Evolutionary conservation across 2,797 vertebrate species (phyloP).

Genomic region (Diceros bicornis): DNA sequence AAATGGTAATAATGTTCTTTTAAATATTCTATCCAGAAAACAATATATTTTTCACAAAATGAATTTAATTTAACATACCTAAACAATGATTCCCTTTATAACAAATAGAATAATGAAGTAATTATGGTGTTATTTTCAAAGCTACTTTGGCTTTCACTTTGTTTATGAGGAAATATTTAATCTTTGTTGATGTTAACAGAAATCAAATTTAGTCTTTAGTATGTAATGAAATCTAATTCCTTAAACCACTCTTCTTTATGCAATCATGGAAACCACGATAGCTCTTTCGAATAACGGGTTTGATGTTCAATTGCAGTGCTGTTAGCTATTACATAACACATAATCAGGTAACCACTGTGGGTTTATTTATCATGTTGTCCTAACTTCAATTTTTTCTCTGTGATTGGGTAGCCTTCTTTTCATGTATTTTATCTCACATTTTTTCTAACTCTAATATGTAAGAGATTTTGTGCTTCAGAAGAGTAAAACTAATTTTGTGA

Average conservation of each 20-base stretch:
- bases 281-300: constrained; percentile 28
- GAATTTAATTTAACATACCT: neutral
- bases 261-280: constrained; percentile 47
- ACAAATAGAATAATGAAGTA: constrained; percentile 3
- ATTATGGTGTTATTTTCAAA: constrained; percentile 58
- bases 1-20: constrained; percentile 20
- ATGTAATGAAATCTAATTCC: constrained; percentile 65
- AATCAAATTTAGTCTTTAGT: constrained; percentile 56
- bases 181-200: constrained; percentile 18
- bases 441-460: constrained; percentile 4
- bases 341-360: constrained; percentile 18
- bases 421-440: neutral
- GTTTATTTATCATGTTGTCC: neutral
- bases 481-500: constrained; percentile 27
- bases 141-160: constrained; percentile 8
- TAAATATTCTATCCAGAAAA: constrained; percentile 15
- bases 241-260: constrained; percentile 48
- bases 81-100: constrained; percentile 29
- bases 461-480: neutral
- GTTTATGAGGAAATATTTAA: constrained; percentile 49
- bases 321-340: neutral
- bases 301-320: neutral
- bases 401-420: constrained; percentile 45
- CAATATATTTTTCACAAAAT: constrained; percentile 15
- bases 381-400: neutral